Percentiles rank a stretch among this genome's conserved stretches.
Conservation (phyloP, 2,888 invertebrate species). For the Drosophila neutralis region DNA sequence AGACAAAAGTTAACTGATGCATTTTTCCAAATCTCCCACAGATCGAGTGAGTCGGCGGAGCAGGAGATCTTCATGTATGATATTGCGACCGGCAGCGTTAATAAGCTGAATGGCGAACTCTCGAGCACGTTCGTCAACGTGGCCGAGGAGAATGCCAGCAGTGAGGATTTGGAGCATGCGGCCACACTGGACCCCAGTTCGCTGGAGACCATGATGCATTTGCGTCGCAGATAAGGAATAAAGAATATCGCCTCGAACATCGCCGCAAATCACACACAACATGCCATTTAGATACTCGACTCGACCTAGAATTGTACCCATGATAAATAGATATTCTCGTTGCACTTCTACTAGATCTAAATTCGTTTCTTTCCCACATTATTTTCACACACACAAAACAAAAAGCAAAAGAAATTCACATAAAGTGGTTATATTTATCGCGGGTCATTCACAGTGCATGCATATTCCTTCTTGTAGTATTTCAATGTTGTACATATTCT, state of each 20-base stretch:
- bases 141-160: constrained; percentile 92
- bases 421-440: constrained; percentile 44
- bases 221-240: constrained; percentile 68
- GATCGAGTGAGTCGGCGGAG: constrained; percentile 84
- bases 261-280: constrained; percentile 38
- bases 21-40: constrained; percentile 31
- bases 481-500: constrained; percentile 79
- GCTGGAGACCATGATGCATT: constrained; percentile 82
- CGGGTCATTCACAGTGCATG: constrained; percentile 52
- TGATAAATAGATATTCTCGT: constrained; percentile 11
- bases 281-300: constrained; percentile 75
- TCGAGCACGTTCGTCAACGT: constrained; percentile 94
- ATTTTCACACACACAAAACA: constrained; percentile 14
- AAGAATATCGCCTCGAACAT: neutral
- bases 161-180: constrained; percentile 87
- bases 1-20: neutral
- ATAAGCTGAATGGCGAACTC: constrained; percentile 91
- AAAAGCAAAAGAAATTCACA: constrained; percentile 12
- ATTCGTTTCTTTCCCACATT: constrained; percentile 19
- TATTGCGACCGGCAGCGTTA: constrained; percentile 89
- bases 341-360: constrained; percentile 13
- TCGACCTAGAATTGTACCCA: constrained; percentile 56
- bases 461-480: constrained; percentile 66
- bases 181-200: constrained; percentile 83
- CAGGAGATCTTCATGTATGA: constrained; percentile 96